These are phyloP conservation scores for Saxidomus purpurata DNA, from an alignment of 1,140 invertebrate genomes.

Conservation along the genomic window DNA sequence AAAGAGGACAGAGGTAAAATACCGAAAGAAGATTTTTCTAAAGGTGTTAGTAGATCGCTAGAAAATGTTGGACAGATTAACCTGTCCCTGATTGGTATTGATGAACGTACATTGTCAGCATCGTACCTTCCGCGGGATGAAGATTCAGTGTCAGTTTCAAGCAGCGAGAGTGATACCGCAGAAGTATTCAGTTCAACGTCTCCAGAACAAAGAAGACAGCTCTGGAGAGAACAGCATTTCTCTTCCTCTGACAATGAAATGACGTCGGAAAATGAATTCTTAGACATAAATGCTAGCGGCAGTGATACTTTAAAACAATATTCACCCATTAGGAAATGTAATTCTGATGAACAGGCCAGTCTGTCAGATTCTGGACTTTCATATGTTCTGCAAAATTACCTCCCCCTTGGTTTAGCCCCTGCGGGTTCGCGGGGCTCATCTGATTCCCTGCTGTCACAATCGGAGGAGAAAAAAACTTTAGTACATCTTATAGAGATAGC, in stretches of 20 bases:
- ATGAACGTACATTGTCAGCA: slow-evolving; percentile 5
- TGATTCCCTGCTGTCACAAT: slow-evolving; percentile 50
- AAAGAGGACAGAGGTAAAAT: neutral
- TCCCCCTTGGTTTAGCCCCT: slow-evolving; percentile 25
- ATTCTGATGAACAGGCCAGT: too few relatives aligned
- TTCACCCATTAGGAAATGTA: neutral
- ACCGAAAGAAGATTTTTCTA: neutral
- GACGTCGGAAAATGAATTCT: slow-evolving; percentile 11
- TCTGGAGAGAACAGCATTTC: neutral
- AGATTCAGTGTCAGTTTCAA: slow-evolving; percentile 44
- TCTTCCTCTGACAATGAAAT: slow-evolving; percentile 47
- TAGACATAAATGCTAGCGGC: neutral
- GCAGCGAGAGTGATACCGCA: slow-evolving; percentile 51
- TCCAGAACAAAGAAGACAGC: neutral
- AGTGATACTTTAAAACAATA: neutral
- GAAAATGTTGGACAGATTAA: slow-evolving; percentile 55
- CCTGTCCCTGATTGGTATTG: slow-evolving; percentile 30
- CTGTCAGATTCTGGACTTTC: slow-evolving; percentile 7
- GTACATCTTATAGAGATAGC: slow-evolving; percentile 19
- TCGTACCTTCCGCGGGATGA: slow-evolving; percentile 29
- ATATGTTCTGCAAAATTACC: slow-evolving; percentile 20
- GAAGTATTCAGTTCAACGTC: neutral
- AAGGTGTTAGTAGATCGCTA: slow-evolving; percentile 45
- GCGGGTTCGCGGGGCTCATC: slow-evolving; percentile 6
- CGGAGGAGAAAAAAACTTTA: slow-evolving; percentile 45